Percentiles rank a stretch among this genome's conserved stretches.
Evolutionary conservation across 2,797 vertebrate genomes (phyloP).

Genomic region (Parotocinclus haroldoi): DNA sequence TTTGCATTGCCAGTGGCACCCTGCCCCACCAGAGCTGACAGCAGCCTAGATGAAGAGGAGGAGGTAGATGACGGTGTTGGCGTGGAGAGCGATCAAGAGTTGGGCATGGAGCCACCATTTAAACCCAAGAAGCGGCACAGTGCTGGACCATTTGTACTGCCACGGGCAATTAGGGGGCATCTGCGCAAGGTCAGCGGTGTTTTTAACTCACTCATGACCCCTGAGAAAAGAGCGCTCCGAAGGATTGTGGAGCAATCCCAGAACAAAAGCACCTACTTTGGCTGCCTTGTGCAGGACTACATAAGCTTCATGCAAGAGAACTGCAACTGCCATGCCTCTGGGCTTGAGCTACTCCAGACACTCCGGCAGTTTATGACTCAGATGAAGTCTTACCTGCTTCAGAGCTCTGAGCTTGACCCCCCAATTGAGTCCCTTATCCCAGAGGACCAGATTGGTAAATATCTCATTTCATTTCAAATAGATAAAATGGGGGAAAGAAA

Average conservation of each 20-base stretch:
- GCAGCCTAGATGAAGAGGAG: slow-evolving; percentile 78
- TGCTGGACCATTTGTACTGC: slow-evolving; percentile 81
- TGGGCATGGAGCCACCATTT: slow-evolving; percentile 78
- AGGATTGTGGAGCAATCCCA: slow-evolving; percentile 84
- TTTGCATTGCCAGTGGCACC: slow-evolving; percentile 73
- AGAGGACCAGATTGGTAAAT: slow-evolving; percentile 85
- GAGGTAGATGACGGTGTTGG: slow-evolving; percentile 85
- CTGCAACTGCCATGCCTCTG: slow-evolving; percentile 87
- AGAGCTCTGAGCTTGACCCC: slow-evolving; percentile 92
- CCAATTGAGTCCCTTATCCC: slow-evolving; percentile 91
- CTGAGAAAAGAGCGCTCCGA: slow-evolving; percentile 86
- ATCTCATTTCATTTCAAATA: neutral
- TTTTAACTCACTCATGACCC: slow-evolving; percentile 92
- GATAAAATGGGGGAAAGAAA: neutral
- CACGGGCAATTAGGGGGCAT: slow-evolving; percentile 85
- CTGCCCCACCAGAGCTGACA: slow-evolving; percentile 58
- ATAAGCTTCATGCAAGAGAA: slow-evolving; percentile 93
- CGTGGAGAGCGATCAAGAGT: slow-evolving; percentile 89
- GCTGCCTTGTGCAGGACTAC: slow-evolving; percentile 94
- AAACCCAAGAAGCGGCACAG: slow-evolving; percentile 77
- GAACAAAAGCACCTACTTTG: slow-evolving; percentile 93
- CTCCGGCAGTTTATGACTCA: slow-evolving; percentile 96
- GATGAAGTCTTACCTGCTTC: slow-evolving; percentile 92
- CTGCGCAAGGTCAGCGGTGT: slow-evolving; percentile 89
- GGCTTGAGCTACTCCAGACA: slow-evolving; percentile 88